Evolutionary conservation across 2,888 invertebrate genomes (phyloP).

Genomic region (Geophilus truncorum): DNA sequence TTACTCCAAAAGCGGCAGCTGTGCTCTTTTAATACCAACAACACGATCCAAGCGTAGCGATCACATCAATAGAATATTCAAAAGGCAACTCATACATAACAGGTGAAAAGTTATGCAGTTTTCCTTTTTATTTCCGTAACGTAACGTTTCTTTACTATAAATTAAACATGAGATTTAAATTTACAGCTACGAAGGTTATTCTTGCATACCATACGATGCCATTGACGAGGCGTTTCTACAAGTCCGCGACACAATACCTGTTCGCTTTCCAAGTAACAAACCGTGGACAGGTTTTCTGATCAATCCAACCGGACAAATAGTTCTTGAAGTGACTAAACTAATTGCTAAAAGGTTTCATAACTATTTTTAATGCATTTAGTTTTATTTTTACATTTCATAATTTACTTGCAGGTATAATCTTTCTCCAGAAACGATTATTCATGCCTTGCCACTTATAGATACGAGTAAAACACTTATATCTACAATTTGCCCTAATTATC

Average conservation of each 20-base stretch:
- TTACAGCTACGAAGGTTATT: conserved; percentile 60
- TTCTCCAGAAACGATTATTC: conserved; percentile 78
- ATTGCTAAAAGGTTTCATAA: conserved; percentile 65
- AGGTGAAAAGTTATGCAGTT: not conserved
- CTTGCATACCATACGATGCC: conserved; percentile 84
- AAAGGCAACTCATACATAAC: not conserved
- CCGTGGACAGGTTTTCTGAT: conserved; percentile 75
- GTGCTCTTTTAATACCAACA: not conserved
- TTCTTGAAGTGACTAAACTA: conserved; percentile 77
- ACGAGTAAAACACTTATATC: conserved; percentile 79
- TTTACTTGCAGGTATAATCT: conserved; percentile 67
- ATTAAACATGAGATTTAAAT: conserved; percentile 6
- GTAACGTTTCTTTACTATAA: no score
- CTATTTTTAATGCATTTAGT: not conserved
- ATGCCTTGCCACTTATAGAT: conserved; percentile 78
- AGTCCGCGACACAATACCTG: conserved; percentile 74
- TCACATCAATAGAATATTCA: not conserved
- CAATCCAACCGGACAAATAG: conserved; percentile 77
- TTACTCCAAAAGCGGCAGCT: not conserved
- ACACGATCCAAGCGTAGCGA: not conserved
- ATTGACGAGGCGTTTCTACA: conserved; percentile 82
- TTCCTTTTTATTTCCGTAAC: not conserved
- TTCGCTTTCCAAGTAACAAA: conserved; percentile 66
- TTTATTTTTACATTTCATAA: not conserved
- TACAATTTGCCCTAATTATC: conserved; percentile 79